A percentile compares a stretch with the other conserved stretches of the same genome.
phyloP scores from a whole-genome alignment of 2,797 vertebrate species.

The Melanotaenia boesemani region DNA sequence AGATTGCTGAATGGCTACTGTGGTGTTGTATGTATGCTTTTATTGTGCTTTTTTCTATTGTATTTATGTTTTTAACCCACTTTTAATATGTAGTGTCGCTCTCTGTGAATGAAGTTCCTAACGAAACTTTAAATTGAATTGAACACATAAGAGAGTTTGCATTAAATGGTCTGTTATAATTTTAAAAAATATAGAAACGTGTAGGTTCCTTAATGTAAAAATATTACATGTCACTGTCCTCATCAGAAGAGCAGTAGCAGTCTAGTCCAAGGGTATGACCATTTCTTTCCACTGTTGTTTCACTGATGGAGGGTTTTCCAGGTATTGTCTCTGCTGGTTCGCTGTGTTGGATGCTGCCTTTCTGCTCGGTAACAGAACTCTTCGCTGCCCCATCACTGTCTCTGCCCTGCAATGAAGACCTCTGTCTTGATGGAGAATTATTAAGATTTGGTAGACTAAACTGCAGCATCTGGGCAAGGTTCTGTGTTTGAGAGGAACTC shows the following conservation, averaged over 20 bases:
- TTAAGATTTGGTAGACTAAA: conserved; percentile 80
- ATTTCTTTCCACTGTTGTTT: conserved; percentile 16
- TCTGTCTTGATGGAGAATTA: conserved; percentile 42
- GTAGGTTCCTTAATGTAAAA: background rate
- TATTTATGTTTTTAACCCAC: no score
- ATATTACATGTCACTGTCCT: conserved; percentile 62
- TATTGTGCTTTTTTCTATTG: background rate
- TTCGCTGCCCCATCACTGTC: background rate
- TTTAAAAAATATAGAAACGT: conserved; percentile 1
- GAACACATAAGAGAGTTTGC: background rate
- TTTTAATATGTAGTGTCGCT: background rate
- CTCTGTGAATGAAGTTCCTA: background rate
- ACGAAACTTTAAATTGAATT: background rate
- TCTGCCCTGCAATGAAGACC: background rate
- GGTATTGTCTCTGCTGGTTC: conserved; percentile 13
- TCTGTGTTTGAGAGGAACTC: conserved; percentile 53
- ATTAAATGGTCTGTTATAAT: conserved; percentile 5
- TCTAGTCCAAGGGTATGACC: conserved; percentile 74
- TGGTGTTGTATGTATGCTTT: background rate
- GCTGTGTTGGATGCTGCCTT: background rate
- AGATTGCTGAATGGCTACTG: background rate
- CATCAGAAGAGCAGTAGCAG: conserved; percentile 83
- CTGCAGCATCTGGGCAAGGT: conserved; percentile 70
- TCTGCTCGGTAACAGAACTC: background rate
- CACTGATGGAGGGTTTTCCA: conserved; percentile 6